Evolutionary conservation across 2,888 invertebrate species (phyloP), one percentile per base, ranked within the genome.

Genomic region (Tryphoninae sp.): DNA sequence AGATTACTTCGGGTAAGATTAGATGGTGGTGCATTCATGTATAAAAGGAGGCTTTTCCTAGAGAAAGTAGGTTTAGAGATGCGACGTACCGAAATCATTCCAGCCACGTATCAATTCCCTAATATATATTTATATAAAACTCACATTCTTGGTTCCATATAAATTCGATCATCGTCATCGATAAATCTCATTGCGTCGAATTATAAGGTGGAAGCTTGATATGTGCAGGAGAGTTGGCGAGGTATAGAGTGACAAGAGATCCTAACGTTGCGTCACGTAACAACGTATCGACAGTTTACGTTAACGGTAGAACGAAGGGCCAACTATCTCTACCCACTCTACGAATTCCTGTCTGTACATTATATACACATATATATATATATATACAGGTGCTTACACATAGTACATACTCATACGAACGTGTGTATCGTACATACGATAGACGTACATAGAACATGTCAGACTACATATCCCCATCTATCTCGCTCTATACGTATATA

Each of bases 131-230:
- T 45, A 45, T 13, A 13, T 45, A 45, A 45, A 45, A 13, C 45
- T 13, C 45, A 45, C 13, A 45, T 45, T 45, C 45, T 45, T 13
- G 13, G 9, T 45, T 45, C 45, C 13, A 13, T 13, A 45, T 65
- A 59, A 33, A 58, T 58, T 75, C 59, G 75, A 75, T 75, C 75
- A 75, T 73, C 77, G 64, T 55, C 55, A 64, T 45, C 26, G 69
- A 71, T 71, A 78, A 71, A 78, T 64, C 71, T 71, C 77, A 49
- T 71, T 64, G 26, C 8, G 71, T 45, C 65, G 49, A 67, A 75
- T 75, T 75, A 75, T 75, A 26, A 22, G 61, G 16, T 16, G 11
- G 33, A 33, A 33, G 33, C 33, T 33, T 33, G 33, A 7, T 33
- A 33, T 22, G 4, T 19, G 23, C 42, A 59, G 68, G 16, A 33